These are phyloP conservation scores for Petaurus breviceps DNA, from an alignment of 2,113 vertebrate species.

Conservation along the genomic window DNA sequence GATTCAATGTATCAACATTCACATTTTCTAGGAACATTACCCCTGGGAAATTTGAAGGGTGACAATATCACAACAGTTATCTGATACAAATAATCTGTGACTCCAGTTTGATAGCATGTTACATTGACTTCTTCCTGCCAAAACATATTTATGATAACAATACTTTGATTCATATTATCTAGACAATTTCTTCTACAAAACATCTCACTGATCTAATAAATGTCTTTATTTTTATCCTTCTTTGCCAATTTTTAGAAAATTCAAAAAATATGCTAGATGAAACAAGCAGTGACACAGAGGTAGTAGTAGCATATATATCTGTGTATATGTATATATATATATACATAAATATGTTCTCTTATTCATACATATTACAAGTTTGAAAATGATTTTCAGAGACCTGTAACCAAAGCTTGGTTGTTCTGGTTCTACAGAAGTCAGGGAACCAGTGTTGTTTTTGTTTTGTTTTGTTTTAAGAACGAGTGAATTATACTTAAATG, in stretches of 20 bases:
- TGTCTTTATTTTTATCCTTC: not conserved
- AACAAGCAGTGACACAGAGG: not conserved
- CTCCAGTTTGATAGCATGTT: not conserved
- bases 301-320: not conserved
- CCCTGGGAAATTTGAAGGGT: no score
- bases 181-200: not conserved
- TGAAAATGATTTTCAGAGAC: not conserved
- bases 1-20: not conserved
- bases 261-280: not conserved
- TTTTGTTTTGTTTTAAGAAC: not conserved
- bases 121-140: not conserved
- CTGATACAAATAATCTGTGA: not conserved
- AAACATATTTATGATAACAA: slow-evolving; percentile 10
- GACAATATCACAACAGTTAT: not conserved
- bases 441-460: not conserved
- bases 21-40: not conserved
- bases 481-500: not conserved
- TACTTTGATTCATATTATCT: not conserved
- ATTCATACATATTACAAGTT: not conserved
- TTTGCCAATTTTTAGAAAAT: not conserved
- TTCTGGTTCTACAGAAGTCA: not conserved
- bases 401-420: not conserved
- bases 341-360: no score
- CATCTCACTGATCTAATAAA: not conserved
- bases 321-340: no score